phyloP scores from a whole-genome alignment of 30 jellyfish, hydroid and myxozoan genomes.

The Sanderia malayensis region DNA sequence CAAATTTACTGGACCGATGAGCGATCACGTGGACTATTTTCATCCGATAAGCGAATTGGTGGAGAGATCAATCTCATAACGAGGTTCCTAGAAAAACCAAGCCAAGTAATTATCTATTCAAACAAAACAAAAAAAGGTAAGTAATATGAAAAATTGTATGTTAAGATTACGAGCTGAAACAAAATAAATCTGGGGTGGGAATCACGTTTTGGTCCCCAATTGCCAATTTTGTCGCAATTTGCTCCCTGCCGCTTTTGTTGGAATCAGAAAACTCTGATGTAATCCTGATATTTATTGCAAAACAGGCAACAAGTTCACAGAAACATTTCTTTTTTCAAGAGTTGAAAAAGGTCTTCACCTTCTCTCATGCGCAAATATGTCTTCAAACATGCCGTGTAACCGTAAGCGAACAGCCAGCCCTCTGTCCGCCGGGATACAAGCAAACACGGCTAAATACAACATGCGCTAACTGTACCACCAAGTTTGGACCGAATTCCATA shows the following conservation, averaged over 20 bases:
- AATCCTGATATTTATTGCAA: no score
- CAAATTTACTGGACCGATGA: slow-evolving; percentile 93
- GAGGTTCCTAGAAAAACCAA: slow-evolving; percentile 25
- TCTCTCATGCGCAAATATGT: slow-evolving; percentile 55
- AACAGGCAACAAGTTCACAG: no score
- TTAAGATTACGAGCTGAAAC: no score
- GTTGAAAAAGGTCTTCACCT: slow-evolving; percentile 30
- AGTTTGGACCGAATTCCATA: slow-evolving; percentile 49
- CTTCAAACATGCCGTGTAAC: slow-evolving; percentile 21
- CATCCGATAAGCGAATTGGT: slow-evolving; percentile 60
- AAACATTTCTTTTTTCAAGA: slow-evolving; percentile 27
- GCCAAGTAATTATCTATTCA: slow-evolving; percentile 50
- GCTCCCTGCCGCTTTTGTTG: no score
- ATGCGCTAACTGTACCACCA: slow-evolving; percentile 73
- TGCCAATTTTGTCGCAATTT: no score
- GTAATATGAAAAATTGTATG: no score
- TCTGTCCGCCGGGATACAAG: slow-evolving; percentile 73
- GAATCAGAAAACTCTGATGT: no score
- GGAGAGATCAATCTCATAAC: slow-evolving; percentile 32
- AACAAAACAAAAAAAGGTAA: slow-evolving; percentile 29
- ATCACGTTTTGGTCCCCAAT: no score
- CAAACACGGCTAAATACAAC: slow-evolving; percentile 38
- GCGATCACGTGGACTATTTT: slow-evolving; percentile 52
- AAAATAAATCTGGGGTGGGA: no score
- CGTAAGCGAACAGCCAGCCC: slow-evolving; percentile 47